phyloP scores from a whole-genome alignment of 2,797 vertebrate genomes.

The Melanotaenia pygmaea region DNA sequence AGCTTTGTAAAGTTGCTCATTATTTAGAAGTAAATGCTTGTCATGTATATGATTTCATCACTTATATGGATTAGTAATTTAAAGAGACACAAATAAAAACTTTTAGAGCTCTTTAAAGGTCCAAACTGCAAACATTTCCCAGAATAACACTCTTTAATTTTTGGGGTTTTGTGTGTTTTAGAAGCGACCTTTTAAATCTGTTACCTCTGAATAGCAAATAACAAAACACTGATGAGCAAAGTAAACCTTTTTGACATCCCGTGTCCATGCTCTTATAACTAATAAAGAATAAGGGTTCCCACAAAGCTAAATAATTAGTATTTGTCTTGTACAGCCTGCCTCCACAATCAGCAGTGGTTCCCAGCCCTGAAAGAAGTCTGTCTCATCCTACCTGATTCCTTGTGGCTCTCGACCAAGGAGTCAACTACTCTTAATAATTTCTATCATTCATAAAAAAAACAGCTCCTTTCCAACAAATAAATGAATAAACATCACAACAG shows the following conservation, averaged over 20 bases:
- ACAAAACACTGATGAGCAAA: conserved; percentile 32
- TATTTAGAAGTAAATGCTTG: background rate
- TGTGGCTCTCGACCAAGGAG: conserved; percentile 27
- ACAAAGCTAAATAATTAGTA: conserved; percentile 51
- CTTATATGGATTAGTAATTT: background rate
- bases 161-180: background rate
- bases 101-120: background rate
- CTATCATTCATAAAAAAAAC: conserved; percentile 14
- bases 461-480: background rate
- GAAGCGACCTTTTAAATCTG: conserved; percentile 1
- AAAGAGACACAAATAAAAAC: background rate
- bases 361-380: conserved; percentile 36
- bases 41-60: background rate
- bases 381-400: conserved; percentile 38
- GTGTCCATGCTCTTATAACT: conserved; percentile 28
- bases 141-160: background rate
- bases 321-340: conserved; percentile 45
- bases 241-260: conserved; percentile 23
- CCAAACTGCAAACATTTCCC: background rate
- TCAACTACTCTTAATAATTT: conserved; percentile 37
- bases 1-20: background rate
- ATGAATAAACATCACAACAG: background rate
- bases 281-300: conserved; percentile 31
- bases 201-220: conserved; percentile 9
- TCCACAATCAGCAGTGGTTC: conserved; percentile 28